Evolutionary conservation across 2,797 vertebrate species (phyloP).

Genomic region (Xiphophorus birchmanni): DNA sequence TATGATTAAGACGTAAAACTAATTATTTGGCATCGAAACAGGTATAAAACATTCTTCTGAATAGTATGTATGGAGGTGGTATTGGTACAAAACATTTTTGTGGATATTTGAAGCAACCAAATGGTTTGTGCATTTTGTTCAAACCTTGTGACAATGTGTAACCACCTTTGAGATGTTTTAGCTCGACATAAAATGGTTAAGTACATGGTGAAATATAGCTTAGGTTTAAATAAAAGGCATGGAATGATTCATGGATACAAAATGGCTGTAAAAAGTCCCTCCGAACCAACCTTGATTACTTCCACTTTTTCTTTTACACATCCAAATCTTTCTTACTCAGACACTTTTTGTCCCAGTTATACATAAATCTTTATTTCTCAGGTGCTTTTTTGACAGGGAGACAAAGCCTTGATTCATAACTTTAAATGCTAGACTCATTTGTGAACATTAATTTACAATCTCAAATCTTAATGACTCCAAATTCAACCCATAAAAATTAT

Average conservation of each 20-base stretch:
- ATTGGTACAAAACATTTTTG: background rate
- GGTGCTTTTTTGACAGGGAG: background rate
- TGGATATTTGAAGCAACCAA: background rate
- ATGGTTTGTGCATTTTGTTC: background rate
- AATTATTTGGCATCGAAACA: background rate
- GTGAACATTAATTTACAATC: background rate
- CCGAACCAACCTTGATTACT: background rate
- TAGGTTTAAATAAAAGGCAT: background rate
- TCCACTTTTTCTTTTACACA: background rate
- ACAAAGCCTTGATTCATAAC: background rate
- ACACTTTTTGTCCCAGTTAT: background rate
- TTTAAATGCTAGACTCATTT: background rate
- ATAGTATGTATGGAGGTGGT: background rate
- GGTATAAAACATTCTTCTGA: background rate
- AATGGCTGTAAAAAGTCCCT: background rate
- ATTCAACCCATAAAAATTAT: constrained; percentile 3
- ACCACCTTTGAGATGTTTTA: background rate
- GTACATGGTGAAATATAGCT: background rate
- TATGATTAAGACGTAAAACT: background rate
- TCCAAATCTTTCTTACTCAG: background rate
- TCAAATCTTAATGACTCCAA: background rate
- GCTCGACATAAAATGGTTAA: background rate
- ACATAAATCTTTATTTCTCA: background rate
- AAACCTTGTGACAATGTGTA: background rate
- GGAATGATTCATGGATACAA: background rate